Evolutionary conservation across 2,888 invertebrate species (phyloP).

Genomic region (Mesoligia furuncula): DNA sequence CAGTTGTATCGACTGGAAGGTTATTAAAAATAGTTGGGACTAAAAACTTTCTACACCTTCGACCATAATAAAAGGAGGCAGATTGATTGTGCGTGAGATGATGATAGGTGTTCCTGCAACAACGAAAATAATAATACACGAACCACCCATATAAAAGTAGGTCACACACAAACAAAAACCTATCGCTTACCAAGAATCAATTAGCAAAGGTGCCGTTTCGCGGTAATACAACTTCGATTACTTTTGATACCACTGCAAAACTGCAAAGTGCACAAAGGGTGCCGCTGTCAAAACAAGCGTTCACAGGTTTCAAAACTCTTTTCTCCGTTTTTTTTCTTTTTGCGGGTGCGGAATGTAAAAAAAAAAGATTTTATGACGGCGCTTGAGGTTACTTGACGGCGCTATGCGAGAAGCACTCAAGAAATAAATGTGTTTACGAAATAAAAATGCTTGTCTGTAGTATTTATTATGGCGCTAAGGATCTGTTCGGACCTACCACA

Average conservation of each 20-base stretch:
- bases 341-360: constrained; percentile 84
- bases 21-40: no score
- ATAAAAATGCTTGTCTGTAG: constrained; percentile 52
- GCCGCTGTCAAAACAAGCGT: constrained; percentile 88
- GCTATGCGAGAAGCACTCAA: constrained; percentile 61
- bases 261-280: constrained; percentile 75
- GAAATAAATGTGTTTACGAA: constrained; percentile 55
- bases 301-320: constrained; percentile 67
- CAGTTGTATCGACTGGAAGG: no score
- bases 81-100: neutral
- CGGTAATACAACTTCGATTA: constrained; percentile 71
- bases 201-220: constrained; percentile 68
- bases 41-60: no score
- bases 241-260: constrained; percentile 70
- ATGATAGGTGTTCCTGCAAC: neutral
- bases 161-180: constrained; percentile 16
- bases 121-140: neutral
- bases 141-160: constrained; percentile 28
- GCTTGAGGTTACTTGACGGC: constrained; percentile 77
- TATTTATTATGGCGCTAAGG: constrained; percentile 49
- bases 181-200: constrained; percentile 51
- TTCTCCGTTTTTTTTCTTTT: constrained; percentile 72
- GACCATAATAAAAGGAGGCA: no score
- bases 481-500: constrained; percentile 45
- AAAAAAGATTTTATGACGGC: constrained; percentile 85